These are phyloP conservation scores for Anolis apletophallus DNA, from an alignment of 2,797 vertebrate genomes.

Conservation along the genomic window DNA sequence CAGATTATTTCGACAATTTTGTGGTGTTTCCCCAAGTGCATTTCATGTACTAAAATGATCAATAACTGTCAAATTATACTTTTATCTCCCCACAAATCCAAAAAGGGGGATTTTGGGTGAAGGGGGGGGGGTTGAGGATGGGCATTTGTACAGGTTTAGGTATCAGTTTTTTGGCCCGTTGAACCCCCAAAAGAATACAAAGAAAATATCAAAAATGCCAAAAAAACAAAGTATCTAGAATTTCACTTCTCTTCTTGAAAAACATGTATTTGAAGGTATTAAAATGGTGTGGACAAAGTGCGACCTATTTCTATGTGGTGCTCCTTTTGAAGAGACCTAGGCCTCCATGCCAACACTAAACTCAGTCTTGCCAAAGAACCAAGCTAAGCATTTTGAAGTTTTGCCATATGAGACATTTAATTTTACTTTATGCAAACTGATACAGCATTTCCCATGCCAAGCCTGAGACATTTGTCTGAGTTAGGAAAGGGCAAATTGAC, in stretches of 20 bases:
- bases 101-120: constrained; percentile 30
- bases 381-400: not conserved
- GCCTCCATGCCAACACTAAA: constrained; percentile 6
- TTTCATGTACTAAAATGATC: constrained; percentile 53
- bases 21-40: constrained; percentile 35
- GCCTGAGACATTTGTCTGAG: not conserved
- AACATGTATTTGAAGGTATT: too few relatives aligned
- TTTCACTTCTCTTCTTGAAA: not conserved
- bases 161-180: constrained; percentile 22
- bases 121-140: not conserved
- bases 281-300: not conserved
- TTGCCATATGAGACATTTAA: not conserved
- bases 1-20: constrained; percentile 42
- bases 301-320: not conserved
- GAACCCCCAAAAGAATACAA: too few relatives aligned
- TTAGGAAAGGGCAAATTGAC: not conserved
- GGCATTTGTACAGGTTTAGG: constrained; percentile 2
- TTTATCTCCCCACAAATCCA: constrained; percentile 21
- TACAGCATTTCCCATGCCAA: not conserved
- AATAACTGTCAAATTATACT: constrained; percentile 42
- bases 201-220: too few relatives aligned
- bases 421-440: constrained; percentile 9
- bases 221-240: not conserved
- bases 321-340: not conserved
- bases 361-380: constrained; percentile 8